Evolutionary conservation across 2,113 vertebrate genomes (phyloP), one percentile per base, ranked within the genome.

Genomic region (Prunella fulvescens): DNA sequence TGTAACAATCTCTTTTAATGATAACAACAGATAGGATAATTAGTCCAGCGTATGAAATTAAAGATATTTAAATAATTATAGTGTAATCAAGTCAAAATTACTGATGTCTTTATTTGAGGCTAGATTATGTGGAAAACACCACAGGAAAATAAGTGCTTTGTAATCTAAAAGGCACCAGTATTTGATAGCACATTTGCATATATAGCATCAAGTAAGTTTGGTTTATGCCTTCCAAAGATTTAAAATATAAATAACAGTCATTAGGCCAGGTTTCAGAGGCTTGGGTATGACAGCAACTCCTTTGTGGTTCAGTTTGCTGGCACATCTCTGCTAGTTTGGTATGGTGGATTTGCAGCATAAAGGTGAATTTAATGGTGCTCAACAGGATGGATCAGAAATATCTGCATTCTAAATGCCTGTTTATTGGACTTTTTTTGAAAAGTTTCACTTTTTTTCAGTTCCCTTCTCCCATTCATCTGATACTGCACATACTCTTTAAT

Each of bases 51-150:
- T 81, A 95, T 90, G 96, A 97, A 97, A 98, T 97, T 97, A 98
- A 97, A 94, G 87, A 95, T 97, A 98, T 97, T 98, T 97, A 95
- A 98, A 98, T 98, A 98, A 98, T 98, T 98, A 95, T 65, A 97
- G 96, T 96, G 96, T 95, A 98, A 97, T 98, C 97, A 98, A 97
- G 96, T 97, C 79, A 96, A 94, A 98, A 98, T 98, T 97, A 97
- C 91, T 78, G 92, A 97, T 96, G 98, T 80, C 94, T 98, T 97
- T 97, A 97, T 98, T 93, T 97, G 93, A 95, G 70, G 76, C 91
- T 92, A 96, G 92, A 97, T 97, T 96, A 94, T 95, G 86, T 96
- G 81, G 84, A 95, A 98, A 97, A 96, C 50, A 97, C 85, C 92
- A 69, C 57, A 97, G 83, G 96, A 96, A 95, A 66, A 95, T 90